Percentiles rank a stretch among this genome's conserved stretches.
Evolutionary conservation across 2,113 vertebrate genomes (phyloP).

Genomic region (Plecotus auritus): DNA sequence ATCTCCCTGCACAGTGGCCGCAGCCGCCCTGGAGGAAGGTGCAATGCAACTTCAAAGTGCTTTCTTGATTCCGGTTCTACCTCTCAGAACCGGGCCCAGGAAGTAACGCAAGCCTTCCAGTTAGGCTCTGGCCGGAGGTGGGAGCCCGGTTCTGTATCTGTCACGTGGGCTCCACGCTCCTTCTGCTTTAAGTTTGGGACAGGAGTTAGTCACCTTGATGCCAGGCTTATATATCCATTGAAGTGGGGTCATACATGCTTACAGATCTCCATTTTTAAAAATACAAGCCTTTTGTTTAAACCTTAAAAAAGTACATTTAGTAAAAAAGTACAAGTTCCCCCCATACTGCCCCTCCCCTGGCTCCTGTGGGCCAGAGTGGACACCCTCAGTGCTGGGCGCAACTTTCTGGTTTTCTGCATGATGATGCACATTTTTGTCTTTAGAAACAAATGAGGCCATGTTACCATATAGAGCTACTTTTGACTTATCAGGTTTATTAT

Average conservation of each 20-base stretch:
- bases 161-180: too few species aligned
- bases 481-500: neutral
- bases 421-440: neutral
- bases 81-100: neutral
- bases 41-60: neutral
- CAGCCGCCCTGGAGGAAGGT: neutral
- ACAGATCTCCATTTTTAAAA: neutral
- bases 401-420: neutral
- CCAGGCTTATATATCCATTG: neutral
- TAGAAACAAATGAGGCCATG: neutral
- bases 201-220: too few species aligned
- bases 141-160: neutral
- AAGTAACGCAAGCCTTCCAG: neutral
- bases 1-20: neutral
- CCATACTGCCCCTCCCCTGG: neutral
- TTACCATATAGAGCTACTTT: neutral
- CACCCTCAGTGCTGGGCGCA: accelerated
- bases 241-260: neutral
- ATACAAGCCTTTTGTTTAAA: neutral
- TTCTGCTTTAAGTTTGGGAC: neutral
- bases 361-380: neutral
- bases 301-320: neutral
- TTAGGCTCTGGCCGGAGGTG: neutral
- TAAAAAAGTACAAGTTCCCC: neutral
- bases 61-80: neutral